These are phyloP conservation scores for human DNA, from an alignment of 2,113 vertebrate species.

Conservation along the genomic window DNA sequence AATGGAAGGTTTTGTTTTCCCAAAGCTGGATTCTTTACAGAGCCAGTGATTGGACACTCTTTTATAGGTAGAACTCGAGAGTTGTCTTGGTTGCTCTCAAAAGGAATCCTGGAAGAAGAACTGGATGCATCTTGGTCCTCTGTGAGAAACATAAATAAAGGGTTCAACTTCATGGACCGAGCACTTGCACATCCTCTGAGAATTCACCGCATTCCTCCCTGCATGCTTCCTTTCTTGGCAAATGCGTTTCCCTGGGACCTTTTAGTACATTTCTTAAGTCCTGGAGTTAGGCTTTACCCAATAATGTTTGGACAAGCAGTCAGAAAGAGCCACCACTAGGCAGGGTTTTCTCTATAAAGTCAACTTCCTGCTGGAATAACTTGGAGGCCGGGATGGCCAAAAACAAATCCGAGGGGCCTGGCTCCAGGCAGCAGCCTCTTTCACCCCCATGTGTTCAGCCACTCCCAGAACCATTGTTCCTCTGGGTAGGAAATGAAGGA, in stretches of 20 bases:
- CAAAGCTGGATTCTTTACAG: background rate
- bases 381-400: background rate
- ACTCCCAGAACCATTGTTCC: background rate
- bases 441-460: background rate
- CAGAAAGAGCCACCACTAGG: background rate
- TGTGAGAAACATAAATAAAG: fast-evolving
- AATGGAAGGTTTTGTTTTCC: background rate
- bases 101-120: background rate
- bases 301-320: background rate
- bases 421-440: background rate
- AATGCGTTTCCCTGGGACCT: background rate
- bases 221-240: fast-evolving
- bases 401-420: no score
- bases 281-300: background rate
- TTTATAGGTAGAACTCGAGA: fast-evolving
- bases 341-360: background rate
- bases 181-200: background rate
- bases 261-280: background rate
- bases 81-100: fast-evolving
- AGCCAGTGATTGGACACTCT: background rate
- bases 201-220: fast-evolving
- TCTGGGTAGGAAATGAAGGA: background rate
- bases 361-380: background rate
- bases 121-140: fast-evolving
- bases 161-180: fast-evolving